Percentiles rank a stretch among this genome's conserved stretches.
These are phyloP conservation scores for Apogon talboti DNA, from an alignment of 2,797 vertebrate species.

Conservation along the genomic window DNA sequence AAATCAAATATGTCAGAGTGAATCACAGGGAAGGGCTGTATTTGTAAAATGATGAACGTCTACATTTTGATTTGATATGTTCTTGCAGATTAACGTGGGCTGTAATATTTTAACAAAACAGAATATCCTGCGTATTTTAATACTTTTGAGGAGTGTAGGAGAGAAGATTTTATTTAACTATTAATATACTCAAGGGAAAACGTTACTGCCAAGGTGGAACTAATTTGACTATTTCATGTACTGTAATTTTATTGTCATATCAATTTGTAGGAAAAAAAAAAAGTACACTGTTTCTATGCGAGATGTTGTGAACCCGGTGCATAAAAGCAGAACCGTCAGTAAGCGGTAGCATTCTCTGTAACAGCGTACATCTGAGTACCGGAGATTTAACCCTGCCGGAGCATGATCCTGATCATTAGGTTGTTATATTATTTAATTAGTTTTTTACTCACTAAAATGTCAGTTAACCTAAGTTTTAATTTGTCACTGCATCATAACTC, in stretches of 20 bases:
- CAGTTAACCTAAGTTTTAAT: constrained; percentile 22
- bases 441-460: not conserved
- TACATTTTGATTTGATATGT: constrained; percentile 8
- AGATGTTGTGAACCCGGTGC: no score
- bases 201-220: not conserved
- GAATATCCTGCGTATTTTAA: constrained; percentile 34
- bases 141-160: constrained; percentile 21
- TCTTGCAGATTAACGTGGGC: constrained; percentile 2
- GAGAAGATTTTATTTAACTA: constrained; percentile 44
- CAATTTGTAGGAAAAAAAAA: no score
- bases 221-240: no score
- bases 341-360: no score
- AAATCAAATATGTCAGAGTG: constrained; percentile 27
- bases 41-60: constrained; percentile 13
- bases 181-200: constrained; percentile 24
- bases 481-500: constrained; percentile 17
- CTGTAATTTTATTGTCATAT: no score
- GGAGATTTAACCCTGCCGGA: no score
- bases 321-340: no score
- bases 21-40: constrained; percentile 4
- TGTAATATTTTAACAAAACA: constrained; percentile 35
- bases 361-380: no score
- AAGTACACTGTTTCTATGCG: no score
- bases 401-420: no score
- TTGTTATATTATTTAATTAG: not conserved